Evolutionary conservation across 1,140 invertebrate genomes (phyloP).

Genomic region (Cataglyphis hispanica): DNA sequence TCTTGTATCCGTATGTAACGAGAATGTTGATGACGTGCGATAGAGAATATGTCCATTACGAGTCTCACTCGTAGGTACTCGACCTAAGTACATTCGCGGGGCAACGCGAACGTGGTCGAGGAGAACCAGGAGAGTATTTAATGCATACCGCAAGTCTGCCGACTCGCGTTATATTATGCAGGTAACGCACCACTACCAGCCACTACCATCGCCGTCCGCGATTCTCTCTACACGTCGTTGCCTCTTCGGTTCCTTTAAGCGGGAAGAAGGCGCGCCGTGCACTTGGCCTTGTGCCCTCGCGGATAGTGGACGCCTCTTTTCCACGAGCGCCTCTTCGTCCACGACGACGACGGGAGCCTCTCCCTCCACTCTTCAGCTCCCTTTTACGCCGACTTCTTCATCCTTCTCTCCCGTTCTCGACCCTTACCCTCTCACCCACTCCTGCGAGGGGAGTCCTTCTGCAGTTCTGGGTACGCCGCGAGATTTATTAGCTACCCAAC

Average conservation of each 20-base stretch:
- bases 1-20: not conserved
- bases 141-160: slow-evolving; percentile 69
- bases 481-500: slow-evolving; percentile 75
- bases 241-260: slow-evolving; percentile 61
- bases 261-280: slow-evolving; percentile 64
- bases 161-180: slow-evolving; percentile 71
- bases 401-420: slow-evolving; percentile 30
- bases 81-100: not conserved
- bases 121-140: slow-evolving; percentile 71
- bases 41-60: slow-evolving; percentile 4
- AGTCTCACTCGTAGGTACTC: not conserved
- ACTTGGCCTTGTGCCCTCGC: slow-evolving; percentile 73
- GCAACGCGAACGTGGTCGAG: slow-evolving; percentile 11
- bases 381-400: slow-evolving; percentile 47
- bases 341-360: slow-evolving; percentile 7
- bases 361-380: slow-evolving; percentile 40
- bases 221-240: slow-evolving; percentile 47
- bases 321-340: slow-evolving; percentile 39
- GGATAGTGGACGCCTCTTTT: slow-evolving; percentile 60
- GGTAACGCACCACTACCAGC: slow-evolving; percentile 64
- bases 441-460: slow-evolving; percentile 38
- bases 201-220: slow-evolving; percentile 49
- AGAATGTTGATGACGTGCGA: not conserved
- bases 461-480: slow-evolving; percentile 62
- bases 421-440: slow-evolving; percentile 13